A percentile compares a stretch with the other conserved stretches of the same genome.
Conservation (phyloP, 2,888 invertebrate genomes). For the Stenoptilia bipunctidactyla region DNA sequence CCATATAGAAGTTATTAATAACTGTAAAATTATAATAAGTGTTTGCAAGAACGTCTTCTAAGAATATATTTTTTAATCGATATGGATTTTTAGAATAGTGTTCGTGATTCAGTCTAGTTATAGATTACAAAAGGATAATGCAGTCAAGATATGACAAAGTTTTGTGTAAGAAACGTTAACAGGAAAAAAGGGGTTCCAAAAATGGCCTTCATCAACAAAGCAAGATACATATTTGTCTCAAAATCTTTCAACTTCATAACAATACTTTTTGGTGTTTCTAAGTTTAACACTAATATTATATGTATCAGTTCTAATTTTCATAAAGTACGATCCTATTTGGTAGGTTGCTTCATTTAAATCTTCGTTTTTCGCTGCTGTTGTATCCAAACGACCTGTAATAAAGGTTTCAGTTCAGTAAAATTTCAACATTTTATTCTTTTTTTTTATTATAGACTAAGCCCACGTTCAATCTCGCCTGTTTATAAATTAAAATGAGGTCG, state of each 20-base stretch:
- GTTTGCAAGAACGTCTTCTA: too few relatives aligned
- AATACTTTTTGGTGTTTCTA: conserved; percentile 27
- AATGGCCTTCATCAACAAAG: conserved; percentile 24
- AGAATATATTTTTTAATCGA: not conserved
- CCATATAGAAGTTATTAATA: too few relatives aligned
- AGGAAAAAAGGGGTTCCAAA: conserved; percentile 31
- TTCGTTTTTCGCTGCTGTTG: too few relatives aligned
- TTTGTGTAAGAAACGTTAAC: conserved; percentile 16
- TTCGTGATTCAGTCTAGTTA: too few relatives aligned
- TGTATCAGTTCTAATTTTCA: not conserved
- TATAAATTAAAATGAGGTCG: too few relatives aligned
- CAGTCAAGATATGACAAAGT: conserved; percentile 11
- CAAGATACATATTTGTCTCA: conserved; percentile 22
- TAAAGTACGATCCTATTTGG: not conserved
- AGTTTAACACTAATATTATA: conserved; percentile 22
- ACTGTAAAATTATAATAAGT: too few relatives aligned
- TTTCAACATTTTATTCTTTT: too few relatives aligned
- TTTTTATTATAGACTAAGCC: too few relatives aligned
- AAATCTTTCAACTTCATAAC: conserved; percentile 22
- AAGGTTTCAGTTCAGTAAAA: too few relatives aligned
- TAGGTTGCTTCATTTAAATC: not conserved
- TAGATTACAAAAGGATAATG: too few relatives aligned
- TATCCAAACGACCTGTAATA: too few relatives aligned
- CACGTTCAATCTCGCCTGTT: too few relatives aligned
- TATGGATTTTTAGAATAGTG: not conserved